Evolutionary conservation across 2,797 vertebrate species (phyloP).

Genomic region (Molossus alvarezi): DNA sequence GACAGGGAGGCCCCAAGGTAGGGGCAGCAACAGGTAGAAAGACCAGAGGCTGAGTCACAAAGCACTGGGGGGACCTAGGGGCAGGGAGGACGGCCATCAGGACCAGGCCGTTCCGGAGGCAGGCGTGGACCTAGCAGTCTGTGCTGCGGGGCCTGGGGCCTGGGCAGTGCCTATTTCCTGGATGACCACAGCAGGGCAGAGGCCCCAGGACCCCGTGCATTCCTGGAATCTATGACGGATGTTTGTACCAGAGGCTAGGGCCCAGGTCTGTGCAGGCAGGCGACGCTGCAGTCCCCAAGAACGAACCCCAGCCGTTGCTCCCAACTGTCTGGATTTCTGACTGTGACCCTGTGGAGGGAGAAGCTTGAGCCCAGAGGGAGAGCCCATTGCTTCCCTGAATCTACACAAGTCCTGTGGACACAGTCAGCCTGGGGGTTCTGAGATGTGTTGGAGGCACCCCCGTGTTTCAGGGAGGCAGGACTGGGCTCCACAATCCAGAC

Average conservation of each 20-base stretch:
- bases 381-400: too few species aligned
- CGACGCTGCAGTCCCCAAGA: fast-evolving
- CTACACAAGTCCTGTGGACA: fast-evolving
- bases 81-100: background rate
- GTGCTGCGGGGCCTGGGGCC: fast-evolving
- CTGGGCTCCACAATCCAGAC: background rate
- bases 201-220: fast-evolving
- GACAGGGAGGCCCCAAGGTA: background rate
- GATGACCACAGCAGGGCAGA: too few species aligned
- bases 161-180: background rate
- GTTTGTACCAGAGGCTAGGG: fast-evolving
- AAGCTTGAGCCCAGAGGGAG: background rate
- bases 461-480: background rate
- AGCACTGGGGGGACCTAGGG: fast-evolving
- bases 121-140: fast-evolving
- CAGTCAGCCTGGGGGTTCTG: background rate
- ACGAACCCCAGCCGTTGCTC: too few species aligned
- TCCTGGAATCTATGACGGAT: fast-evolving
- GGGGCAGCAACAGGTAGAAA: background rate
- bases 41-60: too few species aligned
- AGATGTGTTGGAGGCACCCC: background rate
- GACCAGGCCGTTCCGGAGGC: background rate
- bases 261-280: too few species aligned
- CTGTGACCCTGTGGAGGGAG: background rate
- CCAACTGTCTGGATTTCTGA: fast-evolving